phyloP scores from a whole-genome alignment of 2,113 vertebrate genomes.

The Lipophrys pholis region DNA sequence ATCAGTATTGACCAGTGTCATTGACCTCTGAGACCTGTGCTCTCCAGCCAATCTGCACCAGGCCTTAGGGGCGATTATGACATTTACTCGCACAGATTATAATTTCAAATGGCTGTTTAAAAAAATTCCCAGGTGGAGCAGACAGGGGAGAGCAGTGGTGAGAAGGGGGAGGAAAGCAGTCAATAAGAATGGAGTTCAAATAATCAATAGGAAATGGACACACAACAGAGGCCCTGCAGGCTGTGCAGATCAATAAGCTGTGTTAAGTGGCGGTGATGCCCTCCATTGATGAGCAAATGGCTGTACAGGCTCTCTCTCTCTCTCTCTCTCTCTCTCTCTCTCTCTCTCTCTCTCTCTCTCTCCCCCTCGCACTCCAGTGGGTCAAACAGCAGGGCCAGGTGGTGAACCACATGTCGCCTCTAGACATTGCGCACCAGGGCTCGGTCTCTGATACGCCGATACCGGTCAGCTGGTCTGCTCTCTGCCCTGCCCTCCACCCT shows the following conservation, averaged over 20 bases:
- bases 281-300: slow-evolving; percentile 85
- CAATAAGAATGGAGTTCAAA: slow-evolving; percentile 86
- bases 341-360: slow-evolving; percentile 51
- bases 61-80: slow-evolving; percentile 86
- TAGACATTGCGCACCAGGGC: slow-evolving; percentile 73
- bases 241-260: slow-evolving; percentile 82
- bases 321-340: slow-evolving; percentile 36
- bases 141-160: slow-evolving; percentile 64
- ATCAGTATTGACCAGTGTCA: slow-evolving; percentile 79
- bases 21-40: slow-evolving; percentile 79
- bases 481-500: slow-evolving; percentile 73
- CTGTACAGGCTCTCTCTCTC: slow-evolving; percentile 75
- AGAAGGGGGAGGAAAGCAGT: slow-evolving; percentile 65
- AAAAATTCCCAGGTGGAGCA: slow-evolving; percentile 79
- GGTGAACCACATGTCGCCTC: slow-evolving; percentile 82
- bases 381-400: slow-evolving; percentile 79
- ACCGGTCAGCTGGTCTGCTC: slow-evolving; percentile 75
- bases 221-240: slow-evolving; percentile 81
- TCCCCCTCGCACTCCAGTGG: slow-evolving; percentile 62
- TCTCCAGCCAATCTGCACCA: slow-evolving; percentile 78
- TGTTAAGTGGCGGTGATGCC: slow-evolving; percentile 86
- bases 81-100: slow-evolving; percentile 87
- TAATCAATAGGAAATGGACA: slow-evolving; percentile 88
- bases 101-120: slow-evolving; percentile 88
- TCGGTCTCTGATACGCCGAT: slow-evolving; percentile 63